Evolutionary conservation across 2,888 invertebrate species (phyloP), one percentile per base, ranked within the genome.

Genomic region (Helleia helle): DNA sequence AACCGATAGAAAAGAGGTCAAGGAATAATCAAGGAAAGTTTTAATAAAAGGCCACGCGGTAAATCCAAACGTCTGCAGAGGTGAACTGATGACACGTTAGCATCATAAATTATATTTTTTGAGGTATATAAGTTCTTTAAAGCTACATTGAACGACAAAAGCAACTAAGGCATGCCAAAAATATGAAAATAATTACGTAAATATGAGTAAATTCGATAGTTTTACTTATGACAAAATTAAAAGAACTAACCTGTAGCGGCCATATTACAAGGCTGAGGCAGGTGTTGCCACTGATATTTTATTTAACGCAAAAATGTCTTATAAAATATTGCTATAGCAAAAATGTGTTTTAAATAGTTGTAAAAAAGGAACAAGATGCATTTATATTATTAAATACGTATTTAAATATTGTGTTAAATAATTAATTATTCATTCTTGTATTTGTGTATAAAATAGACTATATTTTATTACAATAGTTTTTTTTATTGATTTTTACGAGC

Each of bases 211-310:
- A 56, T 47, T 41, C 51, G 50, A 61, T 50, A 52, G 59, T 56
- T 55, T 72, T 83, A 74, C 77, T 83, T 73, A 75, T 86, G 85
- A 86, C 73, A 79, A 83, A 83, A 79, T 76, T 71, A 64, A 62
- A 64, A 65, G 69, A 74, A 89, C 90, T 86, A 88, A 90, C 90
- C 90, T 90, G 89, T 80, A 83, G 89, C 87, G 87, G 90, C 90
- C 90, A 90, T 90, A 87, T 89, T 89, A 87, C 79, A 85, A 81
- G 85, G 86, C 85, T 77, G 74, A 67, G 69, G 70, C 68, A 63
- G 58, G 71, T 76, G 79, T 72, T 84, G 79, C 83, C 81, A 81
- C 68, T 51, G 48, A n/a, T n/a, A n/a, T n/a, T n/a, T n/a, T n/a
- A n/a, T n/a, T n/a, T n/a, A n/a, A n/a, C n/a, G n/a, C n/a, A n/a